Evolutionary conservation across 1,140 invertebrate species (phyloP).

Genomic region (Choristoneura fumiferana): DNA sequence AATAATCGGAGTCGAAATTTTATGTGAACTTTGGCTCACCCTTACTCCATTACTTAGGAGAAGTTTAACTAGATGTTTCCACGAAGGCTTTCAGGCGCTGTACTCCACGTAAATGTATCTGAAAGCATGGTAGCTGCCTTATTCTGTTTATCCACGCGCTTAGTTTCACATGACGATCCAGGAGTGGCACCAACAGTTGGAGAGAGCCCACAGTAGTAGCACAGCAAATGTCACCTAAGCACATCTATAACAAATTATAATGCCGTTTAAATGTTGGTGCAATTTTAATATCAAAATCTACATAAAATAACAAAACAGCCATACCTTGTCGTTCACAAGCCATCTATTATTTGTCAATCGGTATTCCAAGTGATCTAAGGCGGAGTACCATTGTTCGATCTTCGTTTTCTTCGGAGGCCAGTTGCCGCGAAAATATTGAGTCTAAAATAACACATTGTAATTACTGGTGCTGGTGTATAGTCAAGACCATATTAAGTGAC

Average conservation of each 20-base stretch:
- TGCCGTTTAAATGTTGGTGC: not conserved
- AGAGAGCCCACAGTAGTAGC: conserved; percentile 50
- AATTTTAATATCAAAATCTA: not conserved
- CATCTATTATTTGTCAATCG: conserved; percentile 41
- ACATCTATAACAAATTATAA: conserved; percentile 4
- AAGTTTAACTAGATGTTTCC: conserved; percentile 19
- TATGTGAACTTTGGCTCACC: no score
- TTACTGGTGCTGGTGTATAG: no score
- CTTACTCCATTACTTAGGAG: no score
- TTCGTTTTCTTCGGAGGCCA: conserved; percentile 34
- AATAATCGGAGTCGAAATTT: no score
- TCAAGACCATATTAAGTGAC: no score
- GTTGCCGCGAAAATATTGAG: conserved; percentile 46
- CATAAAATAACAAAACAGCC: conserved; percentile 2
- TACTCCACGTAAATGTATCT: conserved; percentile 49
- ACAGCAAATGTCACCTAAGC: conserved; percentile 46
- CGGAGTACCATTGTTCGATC: conserved; percentile 40
- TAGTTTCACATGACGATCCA: conserved; percentile 36
- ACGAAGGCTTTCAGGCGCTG: conserved; percentile 33
- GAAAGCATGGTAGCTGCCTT: conserved; percentile 43
- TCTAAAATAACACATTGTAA: conserved; percentile 42
- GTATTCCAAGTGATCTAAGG: conserved; percentile 47
- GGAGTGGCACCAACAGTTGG: conserved; percentile 35
- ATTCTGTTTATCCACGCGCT: conserved; percentile 46
- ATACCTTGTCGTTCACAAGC: conserved; percentile 44